These are phyloP conservation scores for Synanthedon vespiformis DNA, from an alignment of 2,888 invertebrate genomes.

Conservation along the genomic window DNA sequence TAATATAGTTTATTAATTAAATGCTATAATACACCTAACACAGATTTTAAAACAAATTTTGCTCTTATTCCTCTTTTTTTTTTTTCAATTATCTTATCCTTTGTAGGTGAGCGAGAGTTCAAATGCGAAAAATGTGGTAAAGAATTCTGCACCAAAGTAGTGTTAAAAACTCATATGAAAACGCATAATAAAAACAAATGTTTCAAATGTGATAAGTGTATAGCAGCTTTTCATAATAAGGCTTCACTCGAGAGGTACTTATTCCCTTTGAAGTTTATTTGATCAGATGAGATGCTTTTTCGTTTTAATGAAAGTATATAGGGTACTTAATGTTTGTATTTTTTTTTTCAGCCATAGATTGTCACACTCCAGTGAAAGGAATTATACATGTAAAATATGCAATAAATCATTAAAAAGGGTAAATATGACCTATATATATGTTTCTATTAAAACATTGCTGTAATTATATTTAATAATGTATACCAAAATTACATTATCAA, in stretches of 20 bases:
- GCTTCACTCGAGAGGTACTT: constrained; percentile 14
- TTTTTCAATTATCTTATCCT: constrained; percentile 1
- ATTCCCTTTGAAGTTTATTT: too few relatives aligned
- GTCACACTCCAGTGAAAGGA: constrained; percentile 21
- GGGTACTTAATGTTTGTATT: neutral
- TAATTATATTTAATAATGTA: too few relatives aligned
- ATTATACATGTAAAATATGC: constrained; percentile 31
- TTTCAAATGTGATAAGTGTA: constrained; percentile 36
- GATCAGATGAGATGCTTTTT: too few relatives aligned
- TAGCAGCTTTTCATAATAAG: constrained; percentile 21
- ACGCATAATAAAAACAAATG: constrained; percentile 11
- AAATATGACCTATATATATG: constrained; percentile 6
- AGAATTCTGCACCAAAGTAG: constrained; percentile 13
- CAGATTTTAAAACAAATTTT: too few relatives aligned
- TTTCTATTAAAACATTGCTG: too few relatives aligned
- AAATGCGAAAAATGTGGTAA: constrained; percentile 36
- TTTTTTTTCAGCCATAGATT: constrained; percentile 31
- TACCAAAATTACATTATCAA: too few relatives aligned
- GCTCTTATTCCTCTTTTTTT: too few relatives aligned
- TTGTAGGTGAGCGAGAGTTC: constrained; percentile 27
- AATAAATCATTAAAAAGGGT: constrained; percentile 42
- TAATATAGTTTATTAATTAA: too few relatives aligned
- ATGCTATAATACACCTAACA: too few relatives aligned
- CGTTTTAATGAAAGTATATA: neutral
- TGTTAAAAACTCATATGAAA: constrained; percentile 16